Evolutionary conservation across 2,888 invertebrate species (phyloP), one percentile per base, ranked within the genome.

Genomic region (Perithous albicinctus): DNA sequence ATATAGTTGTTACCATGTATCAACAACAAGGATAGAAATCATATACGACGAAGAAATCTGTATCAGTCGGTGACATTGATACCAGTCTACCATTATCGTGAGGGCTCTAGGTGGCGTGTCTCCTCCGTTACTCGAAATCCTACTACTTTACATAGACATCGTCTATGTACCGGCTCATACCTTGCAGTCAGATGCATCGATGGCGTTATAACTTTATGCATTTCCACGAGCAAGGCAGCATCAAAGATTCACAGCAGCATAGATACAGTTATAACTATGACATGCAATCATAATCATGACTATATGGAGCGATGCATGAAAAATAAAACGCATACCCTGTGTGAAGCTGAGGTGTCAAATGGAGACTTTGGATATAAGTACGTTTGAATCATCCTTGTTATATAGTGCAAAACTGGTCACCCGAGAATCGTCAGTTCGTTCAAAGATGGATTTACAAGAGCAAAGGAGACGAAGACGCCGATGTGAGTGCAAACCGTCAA

Each of bases 81-180:
- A 15, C 18, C 35, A 63, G 41, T 35, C 8, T 12, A 41, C 20
- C 20, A 51, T 56, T 38, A 59, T 59, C 26, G 61, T 72, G 41
- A 43, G n/a, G 18, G n/a, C n/a, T 23, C 29, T 35, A 59, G 35
- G 26, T 35, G 23, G 76, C 81, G 77, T 75, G 83, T 83, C 82
- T 80, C 82, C 85, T 86, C 85, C 79, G 80, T 81, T 80, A 48
- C 51, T 70, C 83, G 86, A 81, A 87, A 67, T 72, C 32, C 48
- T 23, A 26, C 41, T 51, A n/a, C 83, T 80, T 75, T 54, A 63
- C 66, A 63, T 56, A n/a, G 78, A 20, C 20, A 1, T 20, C 10
- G 8, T 8, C n/a, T n/a, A n/a, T n/a, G n/a, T n/a, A n/a, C n/a
- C n/a, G n/a, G 20, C 10, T 10, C 20, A 23, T 23, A 8, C 23